Base-by-base conservation (phyloP, 2,797 vertebrate genomes). In the Florisuga fusca region DNA sequence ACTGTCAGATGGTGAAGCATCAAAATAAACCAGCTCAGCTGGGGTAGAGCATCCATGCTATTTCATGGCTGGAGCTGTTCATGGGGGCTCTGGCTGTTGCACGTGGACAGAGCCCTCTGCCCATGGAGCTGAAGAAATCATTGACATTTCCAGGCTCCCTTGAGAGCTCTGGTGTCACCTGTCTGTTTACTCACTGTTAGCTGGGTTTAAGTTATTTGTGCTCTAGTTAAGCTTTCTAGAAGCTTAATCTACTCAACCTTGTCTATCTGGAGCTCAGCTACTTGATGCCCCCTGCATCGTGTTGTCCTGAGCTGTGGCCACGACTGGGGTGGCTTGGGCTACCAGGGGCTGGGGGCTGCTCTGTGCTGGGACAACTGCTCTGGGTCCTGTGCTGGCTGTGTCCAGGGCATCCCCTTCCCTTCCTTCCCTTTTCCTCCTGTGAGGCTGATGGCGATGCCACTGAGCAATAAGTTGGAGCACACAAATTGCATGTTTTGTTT, bases 61-160 rank as follows among this genome's bases (percentile, higher is more conserved):
- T 22, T 55, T 93, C 18, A 0, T 15, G 78, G n/a, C 41, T 55
- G 1, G 34, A 58, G 63, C 50, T 46, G 59, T 55, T 84, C 0
- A 0, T 12, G 76, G 27, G 1, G 3, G 4, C 9, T 54, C 5
- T 4, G 6, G 12, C 25, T 38, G 1, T 27, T 25, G 4, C 51
- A 26, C 1, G 21, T 0, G 2, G 25, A 5, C 41, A 67, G 58
- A 76, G 2, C 46, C 29, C 46, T 68, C 45, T 85, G 84, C 68
- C 61, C 57, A 18, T 1, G 0, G 31, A 27, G 82, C 58, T 46
- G 78, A 34, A 55, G 55, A 45, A n/a, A 61, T 15, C 43, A 3
- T 31, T 29, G 83, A 17, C 55, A 20, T 92, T 62, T 79, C 54
- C 77, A 68, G 73, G 69, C 74, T 87, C 67, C 31, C 45, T 41